Evolutionary conservation across 2,797 vertebrate genomes (phyloP).

Genomic region (Toxotes lorentzi): DNA sequence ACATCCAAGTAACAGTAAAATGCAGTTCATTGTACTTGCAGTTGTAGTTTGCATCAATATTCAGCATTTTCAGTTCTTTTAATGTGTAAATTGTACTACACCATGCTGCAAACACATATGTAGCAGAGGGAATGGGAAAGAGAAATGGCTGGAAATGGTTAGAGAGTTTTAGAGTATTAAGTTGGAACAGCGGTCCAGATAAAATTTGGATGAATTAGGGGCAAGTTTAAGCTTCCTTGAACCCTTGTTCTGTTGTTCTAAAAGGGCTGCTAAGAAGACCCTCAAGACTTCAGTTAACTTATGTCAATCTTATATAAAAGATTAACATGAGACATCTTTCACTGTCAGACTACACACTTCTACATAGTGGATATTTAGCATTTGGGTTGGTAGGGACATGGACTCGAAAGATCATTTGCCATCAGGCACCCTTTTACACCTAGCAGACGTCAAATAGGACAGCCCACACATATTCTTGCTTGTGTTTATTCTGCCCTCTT

Average conservation of each 20-base stretch:
- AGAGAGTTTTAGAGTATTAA: no score
- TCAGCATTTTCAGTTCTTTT: not conserved
- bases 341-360: not conserved
- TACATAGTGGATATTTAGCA: not conserved
- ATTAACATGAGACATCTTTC: not conserved
- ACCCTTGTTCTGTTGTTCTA: not conserved
- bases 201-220: no score
- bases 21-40: not conserved
- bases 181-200: no score
- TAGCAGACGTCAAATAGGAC: slow-evolving; percentile 10
- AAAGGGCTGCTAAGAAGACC: not conserved
- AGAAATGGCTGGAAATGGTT: slow-evolving; percentile 1
- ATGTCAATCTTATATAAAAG: not conserved
- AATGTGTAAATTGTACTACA: not conserved
- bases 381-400: slow-evolving; percentile 1
- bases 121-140: slow-evolving; percentile 9
- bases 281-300: not conserved
- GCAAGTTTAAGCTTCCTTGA: not conserved
- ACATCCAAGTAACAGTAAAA: not conserved
- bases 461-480: not conserved
- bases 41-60: not conserved
- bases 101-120: not conserved
- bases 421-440: slow-evolving; percentile 25
- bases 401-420: slow-evolving; percentile 5
- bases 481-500: slow-evolving; percentile 3